Conservation (phyloP, 1,140 invertebrate genomes). For the Meloidogyne chitwoodi region DNA sequence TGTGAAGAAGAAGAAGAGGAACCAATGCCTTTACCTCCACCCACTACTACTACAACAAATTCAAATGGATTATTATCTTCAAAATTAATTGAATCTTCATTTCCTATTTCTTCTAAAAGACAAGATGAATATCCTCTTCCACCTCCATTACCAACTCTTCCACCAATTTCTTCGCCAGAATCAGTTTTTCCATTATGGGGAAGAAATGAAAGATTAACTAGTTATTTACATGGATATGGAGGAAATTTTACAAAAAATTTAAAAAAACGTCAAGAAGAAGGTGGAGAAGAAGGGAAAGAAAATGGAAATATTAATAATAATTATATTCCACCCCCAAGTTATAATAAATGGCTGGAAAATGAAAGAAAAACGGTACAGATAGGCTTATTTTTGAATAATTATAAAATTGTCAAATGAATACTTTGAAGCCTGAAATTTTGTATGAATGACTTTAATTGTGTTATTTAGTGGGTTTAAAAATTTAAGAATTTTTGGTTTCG, state of each 20-base stretch:
- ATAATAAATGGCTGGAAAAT: background rate
- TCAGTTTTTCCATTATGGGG: constrained; percentile 18
- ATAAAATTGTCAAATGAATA: background rate
- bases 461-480: background rate
- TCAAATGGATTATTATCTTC: background rate
- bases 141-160: background rate
- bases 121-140: background rate
- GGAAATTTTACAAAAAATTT: background rate
- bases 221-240: constrained; percentile 16
- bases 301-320: background rate
- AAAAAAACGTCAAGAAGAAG: background rate
- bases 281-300: background rate
- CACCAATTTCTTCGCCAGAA: background rate
- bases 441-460: background rate
- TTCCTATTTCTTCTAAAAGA: background rate
- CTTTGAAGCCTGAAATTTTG: background rate
- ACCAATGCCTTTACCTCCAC: background rate
- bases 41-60: background rate
- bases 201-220: constrained; percentile 6
- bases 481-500: background rate
- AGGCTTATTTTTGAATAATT: background rate
- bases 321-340: background rate
- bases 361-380: background rate
- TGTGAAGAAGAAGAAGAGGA: background rate
- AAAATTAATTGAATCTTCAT: background rate